Percentiles rank a stretch among this genome's conserved stretches.
These are phyloP conservation scores for Chamaea fasciata DNA, from an alignment of 2,113 vertebrate genomes.

Conservation along the genomic window DNA sequence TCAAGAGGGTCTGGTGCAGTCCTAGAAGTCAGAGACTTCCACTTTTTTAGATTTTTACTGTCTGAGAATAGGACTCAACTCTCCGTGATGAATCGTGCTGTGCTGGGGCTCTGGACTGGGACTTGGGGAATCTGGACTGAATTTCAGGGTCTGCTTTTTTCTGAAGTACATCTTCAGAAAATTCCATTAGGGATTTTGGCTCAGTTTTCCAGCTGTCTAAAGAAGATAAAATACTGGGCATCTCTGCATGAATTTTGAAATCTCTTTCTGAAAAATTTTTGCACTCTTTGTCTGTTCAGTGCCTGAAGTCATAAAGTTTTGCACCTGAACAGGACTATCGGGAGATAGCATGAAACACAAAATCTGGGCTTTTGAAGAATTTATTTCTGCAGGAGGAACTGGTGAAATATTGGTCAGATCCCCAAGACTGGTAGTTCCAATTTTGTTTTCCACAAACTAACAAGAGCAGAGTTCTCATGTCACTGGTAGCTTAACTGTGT, in stretches of 20 bases:
- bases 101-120: not conserved
- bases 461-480: not conserved
- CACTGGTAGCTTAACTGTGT: not conserved
- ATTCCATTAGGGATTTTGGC: not conserved
- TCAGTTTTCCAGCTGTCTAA: conserved; percentile 6
- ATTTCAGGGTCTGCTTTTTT: not conserved
- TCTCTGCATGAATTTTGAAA: conserved; percentile 4
- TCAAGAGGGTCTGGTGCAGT: not conserved
- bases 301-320: not conserved
- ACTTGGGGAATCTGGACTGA: not conserved
- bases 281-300: not conserved
- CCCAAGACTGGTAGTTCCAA: not conserved
- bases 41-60: not conserved
- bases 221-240: not conserved
- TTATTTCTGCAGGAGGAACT: not conserved
- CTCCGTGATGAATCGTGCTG: not conserved
- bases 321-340: not conserved
- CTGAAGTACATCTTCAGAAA: not conserved
- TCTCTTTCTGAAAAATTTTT: not conserved
- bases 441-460: not conserved
- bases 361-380: not conserved
- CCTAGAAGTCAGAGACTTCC: not conserved
- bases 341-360: not conserved
- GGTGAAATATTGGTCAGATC: not conserved
- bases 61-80: not conserved